These are phyloP conservation scores for Aquatica leii DNA, from an alignment of 2,888 invertebrate species.

Conservation along the genomic window DNA sequence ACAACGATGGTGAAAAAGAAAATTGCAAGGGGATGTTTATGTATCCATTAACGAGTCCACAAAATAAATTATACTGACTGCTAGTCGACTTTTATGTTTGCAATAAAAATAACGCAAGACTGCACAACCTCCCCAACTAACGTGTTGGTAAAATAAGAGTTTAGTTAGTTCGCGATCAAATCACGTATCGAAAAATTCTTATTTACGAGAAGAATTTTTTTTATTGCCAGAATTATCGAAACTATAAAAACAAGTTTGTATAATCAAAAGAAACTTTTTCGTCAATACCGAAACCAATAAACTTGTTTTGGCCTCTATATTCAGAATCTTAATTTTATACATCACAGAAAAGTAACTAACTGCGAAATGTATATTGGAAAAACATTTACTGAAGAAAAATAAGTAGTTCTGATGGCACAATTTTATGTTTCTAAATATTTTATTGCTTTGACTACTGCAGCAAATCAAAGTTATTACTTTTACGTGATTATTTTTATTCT, in stretches of 20 bases:
- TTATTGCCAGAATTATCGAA: no score
- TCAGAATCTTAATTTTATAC: constrained; percentile 3
- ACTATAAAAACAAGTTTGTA: background rate
- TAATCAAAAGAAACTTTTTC: background rate
- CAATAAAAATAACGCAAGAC: constrained; percentile 12
- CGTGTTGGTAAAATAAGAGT: constrained; percentile 9
- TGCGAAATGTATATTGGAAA: constrained; percentile 6
- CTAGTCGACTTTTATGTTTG: constrained; percentile 12
- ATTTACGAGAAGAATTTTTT: background rate
- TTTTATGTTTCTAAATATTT: no score
- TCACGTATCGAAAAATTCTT: background rate
- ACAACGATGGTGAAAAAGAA: constrained; percentile 15
- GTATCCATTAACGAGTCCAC: constrained; percentile 16
- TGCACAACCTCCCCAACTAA: constrained; percentile 9
- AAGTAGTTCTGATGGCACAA: no score
- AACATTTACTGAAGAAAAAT: constrained; percentile 1
- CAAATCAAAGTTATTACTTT: no score
- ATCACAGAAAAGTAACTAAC: background rate
- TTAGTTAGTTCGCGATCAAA: constrained; percentile 4
- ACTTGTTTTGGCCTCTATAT: background rate
- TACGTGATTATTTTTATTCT: no score
- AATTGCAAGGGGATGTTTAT: constrained; percentile 20
- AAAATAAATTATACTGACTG: constrained; percentile 18
- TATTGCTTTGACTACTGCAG: no score
- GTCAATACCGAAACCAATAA: background rate